Evolutionary conservation across 2,888 invertebrate species (phyloP).

Genomic region (Andricus quercusramuli): DNA sequence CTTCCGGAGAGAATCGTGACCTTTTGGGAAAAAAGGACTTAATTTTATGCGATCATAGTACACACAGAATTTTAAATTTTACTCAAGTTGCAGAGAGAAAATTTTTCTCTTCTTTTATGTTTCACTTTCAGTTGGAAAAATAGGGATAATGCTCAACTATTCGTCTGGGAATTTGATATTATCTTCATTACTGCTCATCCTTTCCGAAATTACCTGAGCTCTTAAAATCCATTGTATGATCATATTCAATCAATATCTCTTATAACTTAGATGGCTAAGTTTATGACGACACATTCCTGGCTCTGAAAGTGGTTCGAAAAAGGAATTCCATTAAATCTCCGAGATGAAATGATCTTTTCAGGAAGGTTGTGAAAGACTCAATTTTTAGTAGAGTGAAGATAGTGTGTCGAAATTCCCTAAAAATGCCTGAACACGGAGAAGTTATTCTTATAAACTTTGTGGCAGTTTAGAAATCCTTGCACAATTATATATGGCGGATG

Average conservation of each 20-base stretch:
- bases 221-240: constrained; percentile 5
- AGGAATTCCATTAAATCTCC: constrained; percentile 49
- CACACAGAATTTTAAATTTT: background rate
- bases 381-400: background rate
- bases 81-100: background rate
- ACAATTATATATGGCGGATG: too few relatives aligned
- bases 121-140: background rate
- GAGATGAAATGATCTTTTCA: constrained; percentile 9
- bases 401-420: background rate
- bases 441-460: background rate
- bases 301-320: constrained; percentile 24
- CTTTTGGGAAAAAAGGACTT: constrained; percentile 41
- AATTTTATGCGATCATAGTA: background rate
- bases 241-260: constrained; percentile 48
- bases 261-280: constrained; percentile 40
- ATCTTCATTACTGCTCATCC: constrained; percentile 6
- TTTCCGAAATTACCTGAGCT: background rate
- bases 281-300: constrained; percentile 52
- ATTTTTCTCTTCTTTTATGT: background rate
- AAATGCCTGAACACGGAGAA: background rate
- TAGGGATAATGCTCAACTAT: background rate
- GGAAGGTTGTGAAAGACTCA: background rate
- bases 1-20: constrained; percentile 57
- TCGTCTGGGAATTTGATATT: constrained; percentile 12
- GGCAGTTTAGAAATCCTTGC: background rate